A percentile compares a stretch with the other conserved stretches of the same genome.
phyloP scores from a whole-genome alignment of 2,797 vertebrate genomes.

The Poeciliopsis gracilis region DNA sequence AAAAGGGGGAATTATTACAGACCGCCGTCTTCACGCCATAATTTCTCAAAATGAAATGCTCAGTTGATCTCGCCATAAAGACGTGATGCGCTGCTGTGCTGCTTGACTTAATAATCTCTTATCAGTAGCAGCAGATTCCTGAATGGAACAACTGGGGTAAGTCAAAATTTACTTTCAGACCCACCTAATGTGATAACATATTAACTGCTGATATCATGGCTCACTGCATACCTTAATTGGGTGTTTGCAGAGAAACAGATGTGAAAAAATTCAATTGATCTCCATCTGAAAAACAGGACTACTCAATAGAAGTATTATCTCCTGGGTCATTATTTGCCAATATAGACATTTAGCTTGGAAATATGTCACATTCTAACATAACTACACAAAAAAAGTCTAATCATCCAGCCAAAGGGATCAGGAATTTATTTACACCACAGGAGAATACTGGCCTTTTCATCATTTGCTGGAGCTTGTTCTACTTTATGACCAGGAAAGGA shows the following conservation, averaged over 20 bases:
- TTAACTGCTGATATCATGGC: background rate
- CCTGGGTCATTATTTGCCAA: background rate
- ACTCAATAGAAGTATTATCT: background rate
- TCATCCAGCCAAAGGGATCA: background rate
- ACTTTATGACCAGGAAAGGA: background rate
- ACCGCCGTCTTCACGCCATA: conserved; percentile 42
- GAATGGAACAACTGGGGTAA: conserved; percentile 2
- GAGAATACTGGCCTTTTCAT: background rate
- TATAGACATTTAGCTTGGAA: background rate
- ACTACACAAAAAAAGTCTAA: background rate
- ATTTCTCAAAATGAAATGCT: conserved; percentile 53
- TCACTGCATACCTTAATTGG: background rate
- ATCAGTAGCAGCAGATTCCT: background rate
- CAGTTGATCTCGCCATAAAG: conserved; percentile 48
- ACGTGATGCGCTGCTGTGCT: conserved; percentile 41
- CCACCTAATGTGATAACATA: background rate
- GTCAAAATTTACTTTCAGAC: conserved; percentile 12
- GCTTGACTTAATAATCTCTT: conserved; percentile 19
- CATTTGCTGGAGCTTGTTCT: conserved; percentile 3
- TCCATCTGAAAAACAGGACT: background rate
- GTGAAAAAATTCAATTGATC: background rate
- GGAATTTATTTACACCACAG: background rate
- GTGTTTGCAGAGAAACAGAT: background rate
- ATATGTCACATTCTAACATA: background rate
- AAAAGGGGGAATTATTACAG: conserved; percentile 51